Evolutionary conservation across 2,888 invertebrate genomes (phyloP), one percentile per base, ranked within the genome.

Genomic region (Antitype chi): DNA sequence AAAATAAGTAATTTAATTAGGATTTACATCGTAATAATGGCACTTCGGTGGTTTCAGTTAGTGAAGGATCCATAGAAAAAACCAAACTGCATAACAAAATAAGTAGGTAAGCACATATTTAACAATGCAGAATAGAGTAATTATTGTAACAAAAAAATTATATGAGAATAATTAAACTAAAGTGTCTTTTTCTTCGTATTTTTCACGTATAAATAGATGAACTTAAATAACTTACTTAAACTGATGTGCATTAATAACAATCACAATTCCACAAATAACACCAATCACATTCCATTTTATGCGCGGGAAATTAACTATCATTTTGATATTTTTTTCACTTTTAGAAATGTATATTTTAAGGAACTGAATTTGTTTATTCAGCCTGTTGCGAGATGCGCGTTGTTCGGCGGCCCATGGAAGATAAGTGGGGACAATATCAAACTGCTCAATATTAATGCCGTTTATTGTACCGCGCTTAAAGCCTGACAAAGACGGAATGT

Each of bases 181-280:
- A 25, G 25, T 57, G 55, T 57, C 15, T 25, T 57, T 55, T 13
- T 55, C 11, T 55, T 55, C 5, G 13, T 13, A 47, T 55, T 55
- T 55, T n/a, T 53, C 15, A 25, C 9, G 4, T 11, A 25, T 8
- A 47, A 11, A 25, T 23, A 23, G 2, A 23, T 38, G 25, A 20
- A n/a, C 76, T 23, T 23, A 25, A 53, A 52, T 59, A 38, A 86
- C 87, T 87, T 59, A 87, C 89, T 69, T 57, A 2, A 66, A 7
- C 28, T 85, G 78, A 60, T 59, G 72, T 47, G 78, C 87, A n/a
- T 77, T 68, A 68, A 81, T 43, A 43, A 81, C 28, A 8, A 81
- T 66, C 9, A 77, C 11, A 25, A 84, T 60, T 15, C 68, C 81
- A 72, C 80, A 76, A 60, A 74, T 4, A 32, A 83, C 47, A 55